Evolutionary conservation across 1,140 invertebrate species (phyloP).

Genomic region (Drosophila kanapiae): DNA sequence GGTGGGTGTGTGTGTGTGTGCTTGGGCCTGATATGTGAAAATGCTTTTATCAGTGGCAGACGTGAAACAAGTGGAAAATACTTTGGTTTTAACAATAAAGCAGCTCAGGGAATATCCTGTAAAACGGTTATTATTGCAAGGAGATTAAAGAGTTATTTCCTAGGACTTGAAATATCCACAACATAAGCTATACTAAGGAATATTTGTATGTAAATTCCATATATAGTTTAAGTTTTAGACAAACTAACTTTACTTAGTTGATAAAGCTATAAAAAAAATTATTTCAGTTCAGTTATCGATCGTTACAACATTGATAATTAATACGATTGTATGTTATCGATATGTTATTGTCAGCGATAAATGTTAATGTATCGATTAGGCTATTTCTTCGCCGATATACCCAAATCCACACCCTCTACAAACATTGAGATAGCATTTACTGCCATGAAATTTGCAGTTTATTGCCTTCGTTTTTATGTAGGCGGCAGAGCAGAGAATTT

Average conservation of each 20-base stretch:
- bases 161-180: no score
- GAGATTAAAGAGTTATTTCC: no score
- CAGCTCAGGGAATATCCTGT: constrained; percentile 27
- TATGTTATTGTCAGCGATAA: not conserved
- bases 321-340: not conserved
- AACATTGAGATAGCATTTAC: constrained; percentile 65
- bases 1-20: constrained; percentile 33
- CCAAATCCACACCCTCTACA: constrained; percentile 20
- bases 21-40: constrained; percentile 61
- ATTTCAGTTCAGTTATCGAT: no score
- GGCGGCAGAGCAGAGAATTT: constrained; percentile 16
- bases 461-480: constrained; percentile 59
- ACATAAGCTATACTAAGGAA: no score
- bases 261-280: no score
- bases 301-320: not conserved
- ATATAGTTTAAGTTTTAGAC: no score
- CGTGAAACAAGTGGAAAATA: constrained; percentile 60
- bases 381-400: not conserved
- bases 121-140: not conserved
- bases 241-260: no score
- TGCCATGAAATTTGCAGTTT: constrained; percentile 66
- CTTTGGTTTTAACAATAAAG: constrained; percentile 14
- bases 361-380: not conserved
- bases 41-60: constrained; percentile 79
- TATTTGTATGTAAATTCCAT: no score